Percentiles rank a stretch among this genome's conserved stretches.
phyloP scores from a whole-genome alignment of 2,797 vertebrate genomes.

The Sardinella longiceps region DNA sequence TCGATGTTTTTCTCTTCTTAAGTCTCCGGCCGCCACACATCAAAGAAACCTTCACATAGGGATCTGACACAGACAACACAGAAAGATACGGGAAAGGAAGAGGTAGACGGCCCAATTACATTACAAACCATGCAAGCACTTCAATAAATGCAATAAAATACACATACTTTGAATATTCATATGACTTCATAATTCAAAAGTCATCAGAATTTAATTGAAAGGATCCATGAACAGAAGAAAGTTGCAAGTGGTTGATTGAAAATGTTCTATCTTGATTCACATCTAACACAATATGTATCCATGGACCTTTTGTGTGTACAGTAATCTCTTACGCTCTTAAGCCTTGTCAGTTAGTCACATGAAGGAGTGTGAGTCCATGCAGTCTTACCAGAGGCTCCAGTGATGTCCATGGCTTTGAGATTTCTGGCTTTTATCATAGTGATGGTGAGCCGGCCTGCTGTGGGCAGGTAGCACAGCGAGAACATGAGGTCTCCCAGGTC shows the following conservation, averaged over 20 bases:
- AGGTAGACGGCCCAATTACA: neutral
- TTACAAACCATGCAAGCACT: neutral
- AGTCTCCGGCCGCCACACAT: conserved; percentile 95
- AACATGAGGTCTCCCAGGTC: conserved; percentile 99
- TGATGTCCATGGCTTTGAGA: conserved; percentile 99
- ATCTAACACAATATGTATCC: neutral
- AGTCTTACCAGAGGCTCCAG: conserved; percentile 91
- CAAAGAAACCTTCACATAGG: conserved; percentile 85
- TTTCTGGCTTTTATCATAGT: conserved; percentile 99
- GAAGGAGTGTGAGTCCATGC: neutral
- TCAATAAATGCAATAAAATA: neutral
- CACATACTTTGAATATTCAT: neutral
- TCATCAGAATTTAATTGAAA: neutral
- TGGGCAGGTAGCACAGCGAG: conserved; percentile 97
- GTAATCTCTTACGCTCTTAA: neutral
- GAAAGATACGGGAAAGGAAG: neutral
- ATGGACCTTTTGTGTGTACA: neutral
- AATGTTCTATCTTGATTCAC: too few relatives aligned
- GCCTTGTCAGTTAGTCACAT: neutral
- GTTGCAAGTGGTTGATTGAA: neutral
- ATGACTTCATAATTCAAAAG: neutral
- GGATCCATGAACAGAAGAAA: conserved; percentile 53
- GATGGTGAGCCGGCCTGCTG: conserved; percentile 95
- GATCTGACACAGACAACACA: conserved; percentile 37
- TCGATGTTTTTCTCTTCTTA: conserved; percentile 98